Evolutionary conservation across 2,888 invertebrate species (phyloP).

Genomic region (Scaptomyza parva): DNA sequence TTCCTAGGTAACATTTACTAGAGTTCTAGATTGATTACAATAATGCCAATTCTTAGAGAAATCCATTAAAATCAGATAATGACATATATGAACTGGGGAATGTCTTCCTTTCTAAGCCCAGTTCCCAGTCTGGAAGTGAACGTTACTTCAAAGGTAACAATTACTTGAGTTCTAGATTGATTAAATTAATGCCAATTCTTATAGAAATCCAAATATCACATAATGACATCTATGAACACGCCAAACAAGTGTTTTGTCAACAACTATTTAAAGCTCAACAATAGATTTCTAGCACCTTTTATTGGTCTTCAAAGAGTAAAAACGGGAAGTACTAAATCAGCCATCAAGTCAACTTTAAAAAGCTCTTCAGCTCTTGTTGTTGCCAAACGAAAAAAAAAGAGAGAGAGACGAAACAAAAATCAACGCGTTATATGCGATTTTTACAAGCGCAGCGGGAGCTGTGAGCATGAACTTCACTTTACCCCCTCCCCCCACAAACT

Average conservation of each 20-base stretch:
- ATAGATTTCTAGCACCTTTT: neutral
- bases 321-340: slow-evolving; percentile 13
- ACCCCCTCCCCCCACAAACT: neutral
- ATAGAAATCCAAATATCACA: neutral
- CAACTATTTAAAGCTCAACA: neutral
- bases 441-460: slow-evolving; percentile 75
- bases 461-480: slow-evolving; percentile 21
- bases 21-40: neutral
- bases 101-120: no score
- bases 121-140: neutral
- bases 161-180: neutral
- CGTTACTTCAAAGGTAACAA: neutral
- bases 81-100: neutral
- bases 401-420: slow-evolving; percentile 17
- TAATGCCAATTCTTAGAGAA: no score
- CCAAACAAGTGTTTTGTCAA: neutral
- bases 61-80: neutral
- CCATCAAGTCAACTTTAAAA: slow-evolving; percentile 11
- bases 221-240: neutral
- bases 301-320: neutral
- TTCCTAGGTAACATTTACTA: neutral
- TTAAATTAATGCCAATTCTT: no score
- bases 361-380: slow-evolving; percentile 11
- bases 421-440: slow-evolving; percentile 55
- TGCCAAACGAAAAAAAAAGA: slow-evolving; percentile 37